These are phyloP conservation scores for Catostomus latipinnis DNA, from an alignment of 2,797 vertebrate species.

Conservation along the genomic window DNA sequence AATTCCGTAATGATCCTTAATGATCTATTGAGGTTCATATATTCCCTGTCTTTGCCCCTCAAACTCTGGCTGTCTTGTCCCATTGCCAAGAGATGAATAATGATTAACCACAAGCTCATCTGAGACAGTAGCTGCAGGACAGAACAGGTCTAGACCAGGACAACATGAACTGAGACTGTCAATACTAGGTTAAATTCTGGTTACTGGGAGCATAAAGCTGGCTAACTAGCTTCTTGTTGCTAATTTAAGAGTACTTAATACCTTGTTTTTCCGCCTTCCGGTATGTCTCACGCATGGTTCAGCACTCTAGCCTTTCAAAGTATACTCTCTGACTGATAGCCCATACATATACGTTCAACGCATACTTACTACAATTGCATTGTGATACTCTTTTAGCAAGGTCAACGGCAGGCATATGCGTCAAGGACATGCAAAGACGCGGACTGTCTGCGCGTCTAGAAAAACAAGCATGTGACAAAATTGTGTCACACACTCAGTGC, in stretches of 20 bases:
- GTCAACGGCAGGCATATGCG: too few relatives aligned
- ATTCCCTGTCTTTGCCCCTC: slow-evolving; percentile 10
- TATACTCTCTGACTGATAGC: too few relatives aligned
- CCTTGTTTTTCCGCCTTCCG: too few relatives aligned
- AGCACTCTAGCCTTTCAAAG: too few relatives aligned
- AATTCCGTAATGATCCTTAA: slow-evolving; percentile 3
- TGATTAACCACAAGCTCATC: slow-evolving; percentile 53
- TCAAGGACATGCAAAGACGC: too few relatives aligned
- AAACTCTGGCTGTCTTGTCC: slow-evolving; percentile 22
- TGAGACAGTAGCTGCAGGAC: background rate
- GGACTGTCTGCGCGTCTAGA: too few relatives aligned
- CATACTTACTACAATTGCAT: too few relatives aligned
- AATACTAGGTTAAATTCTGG: background rate
- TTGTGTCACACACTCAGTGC: too few relatives aligned
- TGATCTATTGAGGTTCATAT: slow-evolving; percentile 9
- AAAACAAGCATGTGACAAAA: too few relatives aligned
- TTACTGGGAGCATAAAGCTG: background rate
- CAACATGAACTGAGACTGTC: background rate
- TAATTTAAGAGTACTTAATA: background rate
- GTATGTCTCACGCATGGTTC: too few relatives aligned
- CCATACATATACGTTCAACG: too few relatives aligned
- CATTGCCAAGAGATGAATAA: slow-evolving; percentile 51
- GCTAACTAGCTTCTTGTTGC: background rate
- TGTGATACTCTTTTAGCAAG: too few relatives aligned
- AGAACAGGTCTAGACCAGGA: background rate